phyloP scores from a whole-genome alignment of 2,797 vertebrate species.

The Cynodonichthys magdalenae region DNA sequence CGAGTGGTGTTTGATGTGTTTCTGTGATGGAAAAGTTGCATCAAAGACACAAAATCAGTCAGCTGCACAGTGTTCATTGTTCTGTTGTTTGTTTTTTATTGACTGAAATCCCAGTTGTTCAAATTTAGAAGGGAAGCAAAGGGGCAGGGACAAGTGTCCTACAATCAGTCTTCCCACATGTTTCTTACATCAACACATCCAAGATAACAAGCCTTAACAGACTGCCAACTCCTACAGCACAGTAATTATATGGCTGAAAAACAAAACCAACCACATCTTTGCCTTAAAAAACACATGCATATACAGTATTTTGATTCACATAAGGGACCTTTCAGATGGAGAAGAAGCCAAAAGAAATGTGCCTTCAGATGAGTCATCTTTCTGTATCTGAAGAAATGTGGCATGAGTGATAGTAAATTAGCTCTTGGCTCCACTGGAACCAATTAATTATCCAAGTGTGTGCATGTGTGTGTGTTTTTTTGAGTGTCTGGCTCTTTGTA shows the following conservation, averaged over 20 bases:
- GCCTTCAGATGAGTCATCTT: constrained; percentile 57
- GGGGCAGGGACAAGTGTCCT: constrained; percentile 15
- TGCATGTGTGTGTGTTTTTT: constrained; percentile 41
- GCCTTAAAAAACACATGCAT: constrained; percentile 13
- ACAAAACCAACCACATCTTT: constrained; percentile 56
- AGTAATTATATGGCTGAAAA: constrained; percentile 70
- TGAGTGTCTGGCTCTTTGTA: constrained; percentile 54
- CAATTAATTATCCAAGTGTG: constrained; percentile 77
- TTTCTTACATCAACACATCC: constrained; percentile 54
- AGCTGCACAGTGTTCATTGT: background rate
- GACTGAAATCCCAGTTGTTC: constrained; percentile 25
- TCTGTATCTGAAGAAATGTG: constrained; percentile 65
- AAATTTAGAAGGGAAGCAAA: constrained; percentile 25
- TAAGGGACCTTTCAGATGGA: constrained; percentile 44
- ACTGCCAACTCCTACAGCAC: constrained; percentile 61
- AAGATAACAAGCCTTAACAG: constrained; percentile 66
- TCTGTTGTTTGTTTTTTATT: background rate
- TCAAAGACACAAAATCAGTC: background rate
- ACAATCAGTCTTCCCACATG: constrained; percentile 58
- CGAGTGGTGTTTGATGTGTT: background rate
- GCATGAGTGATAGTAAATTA: constrained; percentile 76
- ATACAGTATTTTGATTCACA: constrained; percentile 36
- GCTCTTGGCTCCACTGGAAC: constrained; percentile 77
- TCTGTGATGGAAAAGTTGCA: background rate
- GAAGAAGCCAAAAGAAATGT: constrained; percentile 54